Base-by-base conservation (phyloP, 2,888 invertebrate species). In the Synanthedon vespiformis region DNA sequence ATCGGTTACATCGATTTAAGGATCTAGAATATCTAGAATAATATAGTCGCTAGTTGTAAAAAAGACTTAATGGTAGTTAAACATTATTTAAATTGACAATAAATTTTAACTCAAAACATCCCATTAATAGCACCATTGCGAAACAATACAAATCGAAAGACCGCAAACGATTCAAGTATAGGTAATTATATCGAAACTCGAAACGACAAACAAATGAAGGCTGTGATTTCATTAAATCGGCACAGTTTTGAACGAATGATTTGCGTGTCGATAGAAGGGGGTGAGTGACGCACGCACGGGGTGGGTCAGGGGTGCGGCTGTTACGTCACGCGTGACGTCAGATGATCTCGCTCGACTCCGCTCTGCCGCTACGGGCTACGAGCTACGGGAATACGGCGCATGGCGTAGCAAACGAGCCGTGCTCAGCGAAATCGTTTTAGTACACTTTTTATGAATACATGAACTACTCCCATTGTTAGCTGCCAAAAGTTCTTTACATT, bases 311-410 rank as follows among this genome's bases (percentile, higher is more conserved):
- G 75, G 76, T 67, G 74, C 71, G 78, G 68, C 61, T 59, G 71
- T 81, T 73, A 80, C 84, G 80, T 84, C 84, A 84, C 71, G 57
- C 56, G 68, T 77, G 70, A 75, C 76, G 78, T 77, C 79, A 74
- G 59, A 55, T 61, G 54, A 64, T 51, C 58, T 51, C 56, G 56
- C 54, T 58, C 53, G 52, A 50, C 51, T 34, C 50, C 44, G 59
- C 62, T 63, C 22, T n/a, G 12, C n/a, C 12, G 61, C 64, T 68
- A 66, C 63, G 63, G 53, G 64, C 67, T 68, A 69, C 70, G 34
- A 34, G 61, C 64, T 68, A 66, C 63, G 63, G 53, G 53, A 34
- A 34, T 34, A 34, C 34, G 34, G 34, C 63, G 67, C 67, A 69
- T 70, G 62, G 58, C 61, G 65, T 56, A 56, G 60, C 55, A 52